Percentiles rank a stretch among this genome's conserved stretches.
phyloP scores from a whole-genome alignment of 2,113 vertebrate genomes.

The Callionymus lyra region DNA sequence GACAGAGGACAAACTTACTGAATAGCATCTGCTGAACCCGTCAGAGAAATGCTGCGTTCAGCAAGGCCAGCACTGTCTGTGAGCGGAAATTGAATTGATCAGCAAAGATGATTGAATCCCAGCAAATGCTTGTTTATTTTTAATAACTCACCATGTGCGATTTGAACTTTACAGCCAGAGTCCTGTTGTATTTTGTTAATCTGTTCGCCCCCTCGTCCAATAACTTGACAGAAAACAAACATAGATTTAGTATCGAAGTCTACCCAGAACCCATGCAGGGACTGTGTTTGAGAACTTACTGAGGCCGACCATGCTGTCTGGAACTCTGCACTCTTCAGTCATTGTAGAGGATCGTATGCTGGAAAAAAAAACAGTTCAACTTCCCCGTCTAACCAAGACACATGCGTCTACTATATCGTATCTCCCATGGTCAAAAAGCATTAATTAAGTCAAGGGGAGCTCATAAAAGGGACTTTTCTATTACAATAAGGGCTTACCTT shows the following conservation, averaged over 20 bases:
- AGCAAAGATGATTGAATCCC: too few species aligned
- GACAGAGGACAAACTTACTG: slow-evolving; percentile 64
- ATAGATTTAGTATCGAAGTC: slow-evolving; percentile 1
- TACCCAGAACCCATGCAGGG: not conserved
- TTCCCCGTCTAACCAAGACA: too few species aligned
- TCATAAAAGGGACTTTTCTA: too few species aligned
- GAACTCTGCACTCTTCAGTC: slow-evolving; percentile 83
- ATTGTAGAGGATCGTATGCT: slow-evolving; percentile 67
- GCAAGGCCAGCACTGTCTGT: slow-evolving; percentile 81
- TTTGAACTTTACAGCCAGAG: slow-evolving; percentile 92
- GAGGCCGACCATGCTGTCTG: slow-evolving; percentile 89
- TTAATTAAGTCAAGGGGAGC: too few species aligned
- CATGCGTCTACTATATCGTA: too few species aligned
- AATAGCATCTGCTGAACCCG: slow-evolving; percentile 78
- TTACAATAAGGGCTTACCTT: slow-evolving; percentile 41
- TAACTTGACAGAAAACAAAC: slow-evolving; percentile 63
- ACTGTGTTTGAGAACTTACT: slow-evolving; percentile 70
- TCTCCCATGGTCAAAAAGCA: too few species aligned
- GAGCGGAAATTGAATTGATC: too few species aligned
- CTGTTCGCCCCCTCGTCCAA: slow-evolving; percentile 88
- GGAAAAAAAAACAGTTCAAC: slow-evolving; percentile 5
- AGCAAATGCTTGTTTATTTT: too few species aligned
- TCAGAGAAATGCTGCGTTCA: slow-evolving; percentile 80
- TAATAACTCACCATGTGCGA: slow-evolving; percentile 75
- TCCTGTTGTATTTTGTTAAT: slow-evolving; percentile 95